Conservation (phyloP, 2,888 invertebrate genomes). For the Oligia fasciuncula region DNA sequence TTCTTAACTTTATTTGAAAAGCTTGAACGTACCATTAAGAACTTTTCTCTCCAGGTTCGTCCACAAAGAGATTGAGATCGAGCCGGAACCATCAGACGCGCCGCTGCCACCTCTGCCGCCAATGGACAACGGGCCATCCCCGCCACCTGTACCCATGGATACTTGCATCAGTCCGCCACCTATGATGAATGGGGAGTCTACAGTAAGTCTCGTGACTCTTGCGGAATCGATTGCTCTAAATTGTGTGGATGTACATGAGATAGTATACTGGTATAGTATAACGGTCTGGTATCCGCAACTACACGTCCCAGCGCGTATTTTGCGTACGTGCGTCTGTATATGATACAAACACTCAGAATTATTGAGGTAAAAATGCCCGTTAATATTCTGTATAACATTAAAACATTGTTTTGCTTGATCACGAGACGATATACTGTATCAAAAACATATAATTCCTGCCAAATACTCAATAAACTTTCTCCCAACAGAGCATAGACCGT, state of each 20-base stretch:
- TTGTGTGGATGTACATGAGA: background rate
- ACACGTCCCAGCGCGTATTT: background rate
- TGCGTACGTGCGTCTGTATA: too few species aligned
- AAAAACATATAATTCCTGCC: background rate
- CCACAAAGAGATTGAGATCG: slow-evolving; percentile 70
- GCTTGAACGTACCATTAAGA: background rate
- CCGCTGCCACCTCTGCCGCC: slow-evolving; percentile 78
- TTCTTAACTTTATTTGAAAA: background rate
- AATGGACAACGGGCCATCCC: slow-evolving; percentile 64
- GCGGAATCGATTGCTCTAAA: background rate
- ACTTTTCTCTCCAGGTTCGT: slow-evolving; percentile 31
- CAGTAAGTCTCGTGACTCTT: slow-evolving; percentile 75
- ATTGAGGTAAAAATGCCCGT: too few species aligned
- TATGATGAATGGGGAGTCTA: slow-evolving; percentile 81
- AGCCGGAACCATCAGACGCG: slow-evolving; percentile 72
- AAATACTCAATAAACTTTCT: background rate
- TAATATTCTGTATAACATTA: background rate
- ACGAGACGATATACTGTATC: background rate
- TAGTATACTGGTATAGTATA: background rate
- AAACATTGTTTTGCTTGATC: background rate
- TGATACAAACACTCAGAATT: background rate
- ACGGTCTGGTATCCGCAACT: background rate
- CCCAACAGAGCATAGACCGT: slow-evolving; percentile 89
- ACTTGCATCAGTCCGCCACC: slow-evolving; percentile 86
- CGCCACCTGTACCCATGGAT: slow-evolving; percentile 81